Evolutionary conservation across 1,140 invertebrate genomes (phyloP), one percentile per base, ranked within the genome.

Genomic region (Magallana angulata): DNA sequence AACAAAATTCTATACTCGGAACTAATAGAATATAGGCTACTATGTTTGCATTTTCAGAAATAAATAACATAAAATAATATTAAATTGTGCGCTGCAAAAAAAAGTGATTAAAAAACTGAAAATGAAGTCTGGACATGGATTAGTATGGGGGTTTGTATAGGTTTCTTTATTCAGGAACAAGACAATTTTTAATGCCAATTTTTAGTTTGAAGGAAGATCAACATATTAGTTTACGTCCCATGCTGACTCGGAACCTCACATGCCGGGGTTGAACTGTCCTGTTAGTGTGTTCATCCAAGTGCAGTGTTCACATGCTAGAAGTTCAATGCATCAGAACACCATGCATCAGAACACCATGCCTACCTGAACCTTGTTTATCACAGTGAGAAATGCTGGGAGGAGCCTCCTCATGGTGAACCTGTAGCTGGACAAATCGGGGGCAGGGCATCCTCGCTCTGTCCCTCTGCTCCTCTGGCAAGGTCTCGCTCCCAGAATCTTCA

Each of bases 321-420:
- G 11, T 56, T 57, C 81, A 9, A 76, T 76, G 68, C 81, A 82
- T 56, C 56, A 57, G 48, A 82, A 82, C 48, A n/a, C 81, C 81
- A 76, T 76, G 68, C 81, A 82, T 56, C 56, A 57, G 48, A 82
- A 82, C 48, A n/a, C 81, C 81, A 82, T 82, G 48, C 81, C 57
- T 57, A 82, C 57, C 81, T 82, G 81, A 18, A 57, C 48, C 48
- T 57, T 82, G 48, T 57, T 82, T 82, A 58, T 57, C 81, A 82
- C 18, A 58, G 81, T 82, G 57, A 11, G 48, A 56, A 36, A 24
- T 76, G 24, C 7, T 76, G 24, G 68, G 68, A 76, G 68, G 24
- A 24, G 48, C 57, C 16, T 82, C 81, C 18, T 82, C 81, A n/a
- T 82, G 81, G 57, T 57, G 48, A 9, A 82, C 81, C 18, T 82